Evolutionary conservation across 2,797 vertebrate species (phyloP), one percentile per base, ranked within the genome.

Genomic region (Myripristis murdjan): DNA sequence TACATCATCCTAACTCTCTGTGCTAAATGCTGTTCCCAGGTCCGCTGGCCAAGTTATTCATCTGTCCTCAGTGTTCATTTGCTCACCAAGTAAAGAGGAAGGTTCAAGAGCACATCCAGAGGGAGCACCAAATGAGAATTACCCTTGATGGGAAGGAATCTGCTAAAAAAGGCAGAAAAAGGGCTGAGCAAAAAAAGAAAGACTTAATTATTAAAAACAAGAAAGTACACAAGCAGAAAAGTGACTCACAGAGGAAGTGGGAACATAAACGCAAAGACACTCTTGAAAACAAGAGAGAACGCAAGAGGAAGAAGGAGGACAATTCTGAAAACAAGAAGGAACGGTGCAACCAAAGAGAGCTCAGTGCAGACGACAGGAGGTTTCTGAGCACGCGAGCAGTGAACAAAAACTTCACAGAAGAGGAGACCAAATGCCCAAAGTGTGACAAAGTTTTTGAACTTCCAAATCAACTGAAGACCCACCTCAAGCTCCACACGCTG

Each of bases 391-490:
- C 44, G 0, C 59, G 87, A 3, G 1, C 24, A 0, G 77, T 72
- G n/a, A 58, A 54, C 64, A 85, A 83, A 63, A 87, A 62, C 56
- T 83, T 89, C 46, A 64, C 77, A 0, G 82, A 86, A 23, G 65
- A 85, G 16, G 85, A 92, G 63, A 88, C 74, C 0, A 79, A 70
- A 61, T 93, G 91, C 22, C 16, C 5, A 0, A 78, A 35, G 0
- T 93, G 91, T 0, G 57, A 79, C 9, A 93, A 92, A 66, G 39
- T 80, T 26, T 93, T 91, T 58, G 82, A 88, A 16, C 89, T 85
- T 48, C 83, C 89, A 0, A 92, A 91, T 63, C 89, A 90, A 15
- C 58, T 92, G 12, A 91, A 70, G 55, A 62, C 77, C 4, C 91
- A 93, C 68, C 28, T 61, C 61, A 90, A 70, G 76, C 79, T 91